These are phyloP conservation scores for Volucella inflata DNA, from an alignment of 2,888 invertebrate genomes.

Conservation along the genomic window DNA sequence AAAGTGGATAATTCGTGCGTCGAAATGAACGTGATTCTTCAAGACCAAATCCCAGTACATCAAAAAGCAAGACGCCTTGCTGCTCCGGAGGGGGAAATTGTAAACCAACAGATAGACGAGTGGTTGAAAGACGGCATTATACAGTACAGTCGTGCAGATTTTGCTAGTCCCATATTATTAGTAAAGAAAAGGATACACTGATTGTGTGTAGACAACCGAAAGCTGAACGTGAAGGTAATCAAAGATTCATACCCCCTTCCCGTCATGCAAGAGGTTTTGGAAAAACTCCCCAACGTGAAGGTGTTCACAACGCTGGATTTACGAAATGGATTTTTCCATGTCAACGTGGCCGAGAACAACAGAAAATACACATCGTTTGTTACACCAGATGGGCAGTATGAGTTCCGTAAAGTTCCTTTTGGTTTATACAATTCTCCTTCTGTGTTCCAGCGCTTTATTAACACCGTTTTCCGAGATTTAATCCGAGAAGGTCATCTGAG, in stretches of 20 bases:
- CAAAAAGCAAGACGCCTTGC: neutral
- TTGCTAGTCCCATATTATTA: no score
- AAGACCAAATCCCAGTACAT: slow-evolving; percentile 10
- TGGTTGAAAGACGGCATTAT: no score
- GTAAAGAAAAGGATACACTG: no score
- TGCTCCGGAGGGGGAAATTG: neutral
- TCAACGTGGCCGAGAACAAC: slow-evolving; percentile 15
- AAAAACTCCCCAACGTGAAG: slow-evolving; percentile 74
- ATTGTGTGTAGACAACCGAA: no score
- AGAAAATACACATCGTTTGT: slow-evolving; percentile 81
- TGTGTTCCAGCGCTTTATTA: slow-evolving; percentile 77
- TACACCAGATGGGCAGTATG: slow-evolving; percentile 80
- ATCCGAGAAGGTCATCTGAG: neutral
- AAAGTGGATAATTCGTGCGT: neutral
- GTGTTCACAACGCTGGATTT: slow-evolving; percentile 77
- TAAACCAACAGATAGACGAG: no score
- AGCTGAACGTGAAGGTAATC: slow-evolving; percentile 18
- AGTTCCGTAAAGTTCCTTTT: no score
- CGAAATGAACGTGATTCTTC: slow-evolving; percentile 13
- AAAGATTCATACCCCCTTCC: slow-evolving; percentile 16
- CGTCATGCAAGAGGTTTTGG: slow-evolving; percentile 6
- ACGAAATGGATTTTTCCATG: slow-evolving; percentile 43
- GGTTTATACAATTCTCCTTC: slow-evolving; percentile 79
- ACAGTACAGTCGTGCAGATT: no score
- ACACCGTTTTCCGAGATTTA: slow-evolving; percentile 1